A percentile compares a stretch with the other conserved stretches of the same genome.
Conservation (phyloP, 2,797 vertebrate genomes). For the Okamejei kenojei region DNA sequence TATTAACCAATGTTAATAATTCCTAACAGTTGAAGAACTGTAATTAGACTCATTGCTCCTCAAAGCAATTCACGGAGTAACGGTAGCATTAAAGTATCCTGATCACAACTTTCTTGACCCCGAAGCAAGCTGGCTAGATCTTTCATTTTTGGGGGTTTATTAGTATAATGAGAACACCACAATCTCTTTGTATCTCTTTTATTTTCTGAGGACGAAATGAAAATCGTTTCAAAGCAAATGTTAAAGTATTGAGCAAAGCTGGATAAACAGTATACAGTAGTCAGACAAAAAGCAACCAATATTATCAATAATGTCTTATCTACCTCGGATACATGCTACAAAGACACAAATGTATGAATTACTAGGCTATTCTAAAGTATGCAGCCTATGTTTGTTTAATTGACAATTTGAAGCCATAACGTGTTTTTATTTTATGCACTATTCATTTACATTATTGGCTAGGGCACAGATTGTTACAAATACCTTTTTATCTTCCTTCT, state of each 20-base stretch:
- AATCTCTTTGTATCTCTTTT: neutral
- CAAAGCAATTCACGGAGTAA: neutral
- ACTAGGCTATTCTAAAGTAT: neutral
- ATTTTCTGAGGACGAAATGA: neutral
- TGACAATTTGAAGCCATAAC: neutral
- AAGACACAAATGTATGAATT: neutral
- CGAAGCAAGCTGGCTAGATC: neutral
- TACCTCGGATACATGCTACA: neutral
- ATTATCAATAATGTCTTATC: neutral
- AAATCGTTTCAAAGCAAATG: neutral
- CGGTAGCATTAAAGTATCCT: neutral
- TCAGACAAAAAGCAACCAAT: neutral
- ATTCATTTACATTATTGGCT: neutral
- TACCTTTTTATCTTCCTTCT: neutral
- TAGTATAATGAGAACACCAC: neutral
- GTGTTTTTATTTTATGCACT: neutral
- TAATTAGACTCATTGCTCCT: neutral
- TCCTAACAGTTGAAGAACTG: neutral
- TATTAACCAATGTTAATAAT: neutral
- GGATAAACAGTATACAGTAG: neutral
- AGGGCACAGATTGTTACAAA: neutral
- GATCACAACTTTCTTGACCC: neutral
- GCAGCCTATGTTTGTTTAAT: neutral
- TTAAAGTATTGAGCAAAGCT: neutral
- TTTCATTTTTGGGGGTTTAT: neutral